These are phyloP conservation scores for Tragelaphus scriptus DNA, from an alignment of 2,113 vertebrate genomes.

Conservation along the genomic window DNA sequence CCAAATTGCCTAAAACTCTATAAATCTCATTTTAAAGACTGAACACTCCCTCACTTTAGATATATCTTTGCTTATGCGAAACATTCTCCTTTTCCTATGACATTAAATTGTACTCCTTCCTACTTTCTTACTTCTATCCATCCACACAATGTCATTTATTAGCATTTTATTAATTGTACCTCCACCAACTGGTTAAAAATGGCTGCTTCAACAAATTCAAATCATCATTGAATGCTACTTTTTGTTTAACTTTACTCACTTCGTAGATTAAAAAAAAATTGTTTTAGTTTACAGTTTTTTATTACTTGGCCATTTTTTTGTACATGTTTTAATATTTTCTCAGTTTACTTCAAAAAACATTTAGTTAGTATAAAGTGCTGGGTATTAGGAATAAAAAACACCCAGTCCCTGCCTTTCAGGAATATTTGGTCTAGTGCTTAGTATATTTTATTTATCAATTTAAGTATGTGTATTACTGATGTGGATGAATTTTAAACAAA, in stretches of 20 bases:
- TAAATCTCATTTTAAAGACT: neutral
- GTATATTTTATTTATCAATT: neutral
- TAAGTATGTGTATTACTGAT: neutral
- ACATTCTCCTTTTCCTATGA: neutral
- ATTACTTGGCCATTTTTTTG: neutral
- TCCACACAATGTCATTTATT: neutral
- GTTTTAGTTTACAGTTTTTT: neutral
- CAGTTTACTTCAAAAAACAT: neutral
- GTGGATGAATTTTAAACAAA: neutral
- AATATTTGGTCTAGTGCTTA: neutral
- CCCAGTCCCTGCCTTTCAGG: neutral
- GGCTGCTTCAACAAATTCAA: neutral
- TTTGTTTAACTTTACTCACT: neutral
- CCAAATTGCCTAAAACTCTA: neutral
- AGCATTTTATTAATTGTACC: neutral
- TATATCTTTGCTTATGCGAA: neutral
- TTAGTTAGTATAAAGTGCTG: neutral
- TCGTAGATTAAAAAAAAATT: neutral
- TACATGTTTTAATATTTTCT: neutral
- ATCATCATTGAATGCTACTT: neutral
- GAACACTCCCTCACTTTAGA: neutral
- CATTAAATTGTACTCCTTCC: neutral
- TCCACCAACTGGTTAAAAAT: neutral
- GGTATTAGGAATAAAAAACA: neutral
- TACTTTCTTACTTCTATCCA: neutral